Evolutionary conservation across 2,888 invertebrate species (phyloP).

Genomic region (Tholera decimalis): DNA sequence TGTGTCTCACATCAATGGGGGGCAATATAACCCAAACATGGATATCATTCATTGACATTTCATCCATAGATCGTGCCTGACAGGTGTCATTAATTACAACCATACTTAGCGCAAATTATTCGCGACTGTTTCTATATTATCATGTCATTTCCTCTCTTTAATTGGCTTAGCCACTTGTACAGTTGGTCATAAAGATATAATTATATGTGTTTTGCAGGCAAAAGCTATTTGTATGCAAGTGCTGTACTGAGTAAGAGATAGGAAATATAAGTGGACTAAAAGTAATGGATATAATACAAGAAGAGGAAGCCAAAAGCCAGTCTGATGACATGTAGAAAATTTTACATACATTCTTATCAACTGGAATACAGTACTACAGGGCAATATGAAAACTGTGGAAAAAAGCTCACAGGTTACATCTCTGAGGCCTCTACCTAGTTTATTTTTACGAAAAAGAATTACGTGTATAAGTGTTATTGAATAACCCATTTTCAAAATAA

Average conservation of each 20-base stretch:
- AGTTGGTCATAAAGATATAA: background rate
- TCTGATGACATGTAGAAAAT: background rate
- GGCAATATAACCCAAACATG: background rate
- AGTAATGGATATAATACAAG: background rate
- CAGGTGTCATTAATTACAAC: slow-evolving; percentile 42
- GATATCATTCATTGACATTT: background rate
- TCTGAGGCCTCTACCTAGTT: too few relatives aligned
- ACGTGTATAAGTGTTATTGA: too few relatives aligned
- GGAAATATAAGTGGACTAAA: background rate
- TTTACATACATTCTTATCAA: background rate
- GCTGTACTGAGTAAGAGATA: background rate
- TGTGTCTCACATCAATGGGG: too few relatives aligned
- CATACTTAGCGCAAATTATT: slow-evolving; percentile 31
- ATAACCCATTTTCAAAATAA: too few relatives aligned
- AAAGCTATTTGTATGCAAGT: background rate
- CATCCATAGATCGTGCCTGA: slow-evolving; percentile 3
- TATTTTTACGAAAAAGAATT: too few relatives aligned
- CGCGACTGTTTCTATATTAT: slow-evolving; percentile 18
- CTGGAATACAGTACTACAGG: background rate
- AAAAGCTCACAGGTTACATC: too few relatives aligned
- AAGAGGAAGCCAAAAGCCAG: background rate
- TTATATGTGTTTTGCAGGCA: background rate
- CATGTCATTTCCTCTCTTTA: slow-evolving; percentile 31
- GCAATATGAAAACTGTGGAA: background rate
- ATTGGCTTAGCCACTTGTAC: slow-evolving; percentile 13